phyloP scores from a whole-genome alignment of 2,113 vertebrate species.

The Grallaria varia region DNA sequence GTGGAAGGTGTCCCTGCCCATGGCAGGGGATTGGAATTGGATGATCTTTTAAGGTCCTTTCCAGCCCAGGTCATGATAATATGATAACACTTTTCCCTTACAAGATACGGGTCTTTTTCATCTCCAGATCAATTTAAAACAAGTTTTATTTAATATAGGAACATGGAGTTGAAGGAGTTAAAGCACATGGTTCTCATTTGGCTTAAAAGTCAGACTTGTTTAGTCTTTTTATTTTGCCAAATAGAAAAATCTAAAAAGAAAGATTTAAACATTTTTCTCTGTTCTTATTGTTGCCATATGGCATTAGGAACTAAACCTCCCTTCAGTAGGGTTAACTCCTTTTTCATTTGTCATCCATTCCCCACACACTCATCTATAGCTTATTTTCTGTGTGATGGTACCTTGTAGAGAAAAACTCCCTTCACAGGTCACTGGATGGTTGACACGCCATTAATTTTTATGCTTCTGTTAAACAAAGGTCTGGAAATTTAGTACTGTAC shows the following conservation, averaged over 20 bases:
- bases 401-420: slow-evolving; percentile 13
- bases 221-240: slow-evolving; percentile 56
- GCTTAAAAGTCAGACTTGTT: slow-evolving; percentile 41
- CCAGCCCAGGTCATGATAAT: not conserved
- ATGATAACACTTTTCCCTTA: not conserved
- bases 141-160: not conserved
- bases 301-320: slow-evolving; percentile 14
- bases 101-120: not conserved
- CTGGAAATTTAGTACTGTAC: slow-evolving; percentile 35
- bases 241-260: slow-evolving; percentile 12
- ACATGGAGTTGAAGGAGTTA: not conserved
- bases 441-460: slow-evolving; percentile 58
- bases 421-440: slow-evolving; percentile 36
- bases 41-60: not conserved
- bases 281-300: slow-evolving; percentile 27
- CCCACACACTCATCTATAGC: not conserved
- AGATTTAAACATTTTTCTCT: slow-evolving; percentile 12
- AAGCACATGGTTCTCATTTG: slow-evolving; percentile 24
- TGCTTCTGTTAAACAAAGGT: slow-evolving; percentile 47
- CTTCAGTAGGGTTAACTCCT: slow-evolving; percentile 1
- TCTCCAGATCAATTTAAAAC: not conserved
- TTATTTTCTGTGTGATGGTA: not conserved
- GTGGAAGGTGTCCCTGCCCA: not conserved
- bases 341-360: slow-evolving; percentile 20
- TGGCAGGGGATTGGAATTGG: rapidly evolving